Evolutionary conservation across 37 sponge, comb jelly and placozoan species (phyloP), one percentile per base, ranked within the genome.

Genomic region (Beroe forskalii): DNA sequence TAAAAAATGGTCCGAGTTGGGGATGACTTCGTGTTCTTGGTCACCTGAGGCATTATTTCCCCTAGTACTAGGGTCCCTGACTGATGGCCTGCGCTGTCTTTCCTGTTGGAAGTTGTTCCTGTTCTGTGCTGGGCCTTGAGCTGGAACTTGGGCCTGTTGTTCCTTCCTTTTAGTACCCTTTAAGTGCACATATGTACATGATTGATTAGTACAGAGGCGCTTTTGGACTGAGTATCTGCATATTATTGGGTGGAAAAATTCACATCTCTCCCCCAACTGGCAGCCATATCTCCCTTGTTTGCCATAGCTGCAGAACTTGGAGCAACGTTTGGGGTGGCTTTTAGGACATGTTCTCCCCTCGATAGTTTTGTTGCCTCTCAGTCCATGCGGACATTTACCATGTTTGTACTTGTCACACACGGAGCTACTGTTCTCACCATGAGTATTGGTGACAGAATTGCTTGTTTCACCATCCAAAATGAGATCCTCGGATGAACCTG

Each of bases 1-100:
- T 64, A 64, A 64, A 64, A 64, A 55, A 55, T 55, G 60, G 17
- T 55, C n/a, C n/a, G n/a, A n/a, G n/a, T n/a, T n/a, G n/a, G n/a
- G n/a, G n/a, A n/a, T n/a, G n/a, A n/a, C n/a, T n/a, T 48, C 55
- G 12, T 48, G 55, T 48, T 48, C 12, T 48, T 48, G 55, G 6
- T 48, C 55, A 48, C 12, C n/a, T n/a, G n/a, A n/a, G n/a, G n/a
- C n/a, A n/a, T n/a, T n/a, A n/a, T n/a, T n/a, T n/a, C n/a, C n/a
- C n/a, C n/a, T n/a, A n/a, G n/a, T n/a, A n/a, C n/a, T n/a, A n/a
- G n/a, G n/a, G n/a, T n/a, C n/a, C n/a, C n/a, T n/a, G n/a, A n/a
- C n/a, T n/a, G n/a, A n/a, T n/a, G n/a, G n/a, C n/a, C n/a, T n/a
- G n/a, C n/a, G n/a, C n/a, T n/a, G n/a, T n/a, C n/a, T n/a, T n/a